Percentiles rank a stretch among this genome's conserved stretches.
phyloP scores from a whole-genome alignment of 2,113 vertebrate species.

The Eurystomus gularis region DNA sequence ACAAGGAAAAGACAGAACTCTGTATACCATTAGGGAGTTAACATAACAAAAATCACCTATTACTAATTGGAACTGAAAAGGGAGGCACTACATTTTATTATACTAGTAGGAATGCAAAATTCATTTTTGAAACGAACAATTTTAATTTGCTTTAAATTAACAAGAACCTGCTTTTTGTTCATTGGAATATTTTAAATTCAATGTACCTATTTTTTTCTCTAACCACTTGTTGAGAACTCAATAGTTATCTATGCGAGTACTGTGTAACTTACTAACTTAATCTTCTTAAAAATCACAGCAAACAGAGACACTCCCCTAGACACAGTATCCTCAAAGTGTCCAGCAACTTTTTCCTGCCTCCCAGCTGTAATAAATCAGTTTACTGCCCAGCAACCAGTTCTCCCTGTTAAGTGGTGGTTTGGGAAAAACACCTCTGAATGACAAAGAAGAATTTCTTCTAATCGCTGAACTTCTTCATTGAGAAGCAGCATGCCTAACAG shows the following conservation, averaged over 20 bases:
- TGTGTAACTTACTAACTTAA: neutral
- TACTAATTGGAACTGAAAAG: neutral
- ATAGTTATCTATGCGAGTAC: accelerated
- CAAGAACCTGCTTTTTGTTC: neutral
- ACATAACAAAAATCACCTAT: neutral
- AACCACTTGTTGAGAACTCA: neutral
- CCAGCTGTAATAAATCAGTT: neutral
- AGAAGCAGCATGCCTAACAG: neutral
- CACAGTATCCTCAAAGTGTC: neutral
- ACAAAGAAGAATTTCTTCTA: neutral
- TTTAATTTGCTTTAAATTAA: neutral
- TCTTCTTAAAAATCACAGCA: neutral
- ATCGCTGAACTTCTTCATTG: neutral
- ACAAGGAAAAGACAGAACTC: neutral
- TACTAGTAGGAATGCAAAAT: neutral
- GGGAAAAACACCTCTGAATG: neutral
- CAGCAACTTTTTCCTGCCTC: neutral
- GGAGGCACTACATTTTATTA: neutral
- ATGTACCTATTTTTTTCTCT: neutral
- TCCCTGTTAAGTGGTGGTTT: neutral
- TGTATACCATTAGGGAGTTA: neutral
- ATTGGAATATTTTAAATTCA: neutral
- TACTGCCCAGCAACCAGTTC: neutral
- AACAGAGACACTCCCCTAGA: neutral
- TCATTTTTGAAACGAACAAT: neutral